Evolutionary conservation across 2,797 vertebrate species (phyloP), one percentile per base, ranked within the genome.

Genomic region (Cephalopachus bancanus): DNA sequence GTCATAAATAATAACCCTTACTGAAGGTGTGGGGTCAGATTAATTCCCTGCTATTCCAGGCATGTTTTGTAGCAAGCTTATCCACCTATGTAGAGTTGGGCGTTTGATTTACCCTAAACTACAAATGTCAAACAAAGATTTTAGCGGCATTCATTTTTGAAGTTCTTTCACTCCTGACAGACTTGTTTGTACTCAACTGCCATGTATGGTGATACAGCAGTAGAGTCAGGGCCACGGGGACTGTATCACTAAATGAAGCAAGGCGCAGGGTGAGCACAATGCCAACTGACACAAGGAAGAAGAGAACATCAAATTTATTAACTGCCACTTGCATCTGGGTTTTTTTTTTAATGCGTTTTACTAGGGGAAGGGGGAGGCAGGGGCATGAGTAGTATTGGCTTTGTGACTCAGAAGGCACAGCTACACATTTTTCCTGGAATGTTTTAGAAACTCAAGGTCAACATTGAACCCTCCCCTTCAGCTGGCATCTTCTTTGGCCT

Each of bases 21-120:
- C 51, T 59, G 80, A 92, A 94, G 71, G 14, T 64, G 22, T 91
- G 71, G 76, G 76, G 37, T 92, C 90, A 93, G 62, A 87, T 83
- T 44, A 79, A 81, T 96, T 55, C 6, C 16, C 37, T 71, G 30
- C 53, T 78, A 9, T 19, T 78, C 28, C 20, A n/a, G 49, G 33
- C 49, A 17, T 51, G 59, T 76, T 93, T 80, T 76, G 5, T 91
- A 59, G n/a, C 53, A 87, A 91, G 53, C 33, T 89, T 67, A 83
- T 33, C 28, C 16, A 15, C 17, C 24, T 26, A 55, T 11, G 8
- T 80, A 59, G 64, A 95, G 69, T 7, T 83, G 78, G 62, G 55
- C 33, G 55, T 69, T 92, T 95, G 71, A 74, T 91, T 81, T 92
- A 33, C 28, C 60, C 57, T 79, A 14, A 90, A 53, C 78, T 91